Evolutionary conservation across 35 echinoderm and acorn worm species (phyloP), one percentile per base, ranked within the genome.

Genomic region (Apostichopus japonicus): DNA sequence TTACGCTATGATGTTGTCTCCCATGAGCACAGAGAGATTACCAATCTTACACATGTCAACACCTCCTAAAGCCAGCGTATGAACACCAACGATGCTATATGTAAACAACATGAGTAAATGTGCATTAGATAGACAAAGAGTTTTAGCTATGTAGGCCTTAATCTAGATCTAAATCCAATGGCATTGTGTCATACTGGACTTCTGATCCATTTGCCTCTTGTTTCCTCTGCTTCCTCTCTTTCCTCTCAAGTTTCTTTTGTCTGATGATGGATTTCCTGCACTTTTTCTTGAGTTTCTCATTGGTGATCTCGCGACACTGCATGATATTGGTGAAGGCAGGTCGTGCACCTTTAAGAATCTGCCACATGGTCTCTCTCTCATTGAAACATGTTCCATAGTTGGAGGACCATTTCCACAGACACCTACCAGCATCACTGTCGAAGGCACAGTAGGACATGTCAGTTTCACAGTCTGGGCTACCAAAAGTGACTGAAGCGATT

Each of bases 261-360:
- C 51, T 89, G 21, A 89, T 54, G 27, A 73, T 22, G 61, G 67
- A 8, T 10, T 56, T 21, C 16, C 67, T 63, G 56, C 86, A 89
- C 33, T 19, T 89, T n/a, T 72, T 89, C 63, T 89, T 89, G 56
- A 89, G 86, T 21, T 72, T 89, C 21, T 19, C 19, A 23, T 65
- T 89, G 19, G 86, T 65, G 86, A 89, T 72, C n/a, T 73, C 61
- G 7, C 86, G 19, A 25, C 86, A 89, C 86, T 89, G 86, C 9
- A 21, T 8, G 23, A 59, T 59, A 7, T 22, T 23, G 56, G 86
- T 89, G 86, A 72, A 89, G 86, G 86, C 86, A 0, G 86, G 61
- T 10, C 17, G 62, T 9, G 62, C 86, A 22, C 86, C 86, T 4
- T 5, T 89, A 23, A 72, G 5, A 4, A 72, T 4, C 27, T 89